phyloP scores from a whole-genome alignment of 2,797 vertebrate species.

The Cheirogaleus major region DNA sequence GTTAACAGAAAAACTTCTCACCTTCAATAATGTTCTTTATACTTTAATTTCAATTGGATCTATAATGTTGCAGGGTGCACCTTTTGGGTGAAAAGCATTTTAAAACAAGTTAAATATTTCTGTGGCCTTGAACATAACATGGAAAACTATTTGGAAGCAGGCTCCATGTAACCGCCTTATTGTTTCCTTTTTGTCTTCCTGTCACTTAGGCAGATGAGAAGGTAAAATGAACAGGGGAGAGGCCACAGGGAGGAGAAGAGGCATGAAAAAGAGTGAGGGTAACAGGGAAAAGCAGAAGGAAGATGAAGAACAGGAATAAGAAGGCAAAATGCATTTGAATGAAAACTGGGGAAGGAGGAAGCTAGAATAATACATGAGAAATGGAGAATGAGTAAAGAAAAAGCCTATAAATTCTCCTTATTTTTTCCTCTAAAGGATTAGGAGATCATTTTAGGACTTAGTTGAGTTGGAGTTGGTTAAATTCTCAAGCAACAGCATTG shows the following conservation, averaged over 20 bases:
- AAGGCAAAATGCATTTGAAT: background rate
- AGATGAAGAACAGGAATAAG: background rate
- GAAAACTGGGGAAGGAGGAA: background rate
- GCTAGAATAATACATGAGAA: background rate
- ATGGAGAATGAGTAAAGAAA: background rate
- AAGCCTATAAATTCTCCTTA: background rate
- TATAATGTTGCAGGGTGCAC: background rate
- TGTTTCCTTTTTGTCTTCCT: background rate
- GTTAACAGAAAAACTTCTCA: background rate
- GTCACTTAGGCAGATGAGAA: background rate
- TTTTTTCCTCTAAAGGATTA: background rate
- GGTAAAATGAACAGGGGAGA: background rate
- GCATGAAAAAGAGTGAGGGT: background rate
- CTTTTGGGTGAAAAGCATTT: background rate
- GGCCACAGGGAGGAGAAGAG: background rate
- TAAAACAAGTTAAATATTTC: background rate
- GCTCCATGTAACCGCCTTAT: background rate
- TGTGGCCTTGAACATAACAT: background rate
- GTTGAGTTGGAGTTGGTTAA: background rate
- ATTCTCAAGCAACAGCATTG: background rate
- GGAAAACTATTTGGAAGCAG: background rate
- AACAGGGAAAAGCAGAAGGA: background rate
- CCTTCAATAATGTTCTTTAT: background rate
- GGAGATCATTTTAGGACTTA: background rate
- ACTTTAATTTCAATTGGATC: background rate